Base-by-base conservation (phyloP, 2,797 vertebrate species). In the Sebastiscus tertius region DNA sequence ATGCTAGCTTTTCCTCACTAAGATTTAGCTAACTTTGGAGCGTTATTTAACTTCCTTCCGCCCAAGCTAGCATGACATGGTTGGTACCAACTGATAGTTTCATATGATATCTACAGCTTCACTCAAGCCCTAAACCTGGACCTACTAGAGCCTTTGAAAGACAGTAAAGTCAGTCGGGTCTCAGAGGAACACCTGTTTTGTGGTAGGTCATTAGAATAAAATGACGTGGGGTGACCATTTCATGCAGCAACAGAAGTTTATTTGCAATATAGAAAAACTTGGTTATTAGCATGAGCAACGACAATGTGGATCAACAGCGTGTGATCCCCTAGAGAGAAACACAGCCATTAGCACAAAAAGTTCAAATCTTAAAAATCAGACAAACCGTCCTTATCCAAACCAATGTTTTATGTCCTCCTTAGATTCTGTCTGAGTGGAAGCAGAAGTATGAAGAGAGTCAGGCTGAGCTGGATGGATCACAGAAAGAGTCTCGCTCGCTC, bases 371-470 rank as follows among this genome's bases (percentile, higher is more conserved):
- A 5, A 2, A 52, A 14, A 39, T 27, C 20, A 9, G 33, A 22
- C 24, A 63, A 18, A 10, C 6, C 3, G 8, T 46, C 20, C 14
- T 14, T 12, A 34, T 39, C 10, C 14, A 42, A 31, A 34, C 13
- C 31, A 39, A 3, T n/a, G 12, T 29, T 39, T 62, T 64, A 12
- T 75, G 20, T 63, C n/a, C 4, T 63, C 6, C 16, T 52, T 27
- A 94, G 92, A 71, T 93, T 79, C 34, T 94, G 72, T 80, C 94
- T 42, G 96, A 96, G 69, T 96, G 95, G 95, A 97, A 96, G 73
- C 95, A 96, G 77, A 97, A 97, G 78, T 96, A 92, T 12, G 96
- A 96, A 58, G 96, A 97, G 83, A 92, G 93, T 0, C 96, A 96
- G 81, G 90, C 95, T 62, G 96, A 97, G 74, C 93, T 97, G 58